Percentiles rank a stretch among this genome's conserved stretches.
Conservation (phyloP, 2,113 vertebrate species). For the Micronycteris hirsuta region DNA sequence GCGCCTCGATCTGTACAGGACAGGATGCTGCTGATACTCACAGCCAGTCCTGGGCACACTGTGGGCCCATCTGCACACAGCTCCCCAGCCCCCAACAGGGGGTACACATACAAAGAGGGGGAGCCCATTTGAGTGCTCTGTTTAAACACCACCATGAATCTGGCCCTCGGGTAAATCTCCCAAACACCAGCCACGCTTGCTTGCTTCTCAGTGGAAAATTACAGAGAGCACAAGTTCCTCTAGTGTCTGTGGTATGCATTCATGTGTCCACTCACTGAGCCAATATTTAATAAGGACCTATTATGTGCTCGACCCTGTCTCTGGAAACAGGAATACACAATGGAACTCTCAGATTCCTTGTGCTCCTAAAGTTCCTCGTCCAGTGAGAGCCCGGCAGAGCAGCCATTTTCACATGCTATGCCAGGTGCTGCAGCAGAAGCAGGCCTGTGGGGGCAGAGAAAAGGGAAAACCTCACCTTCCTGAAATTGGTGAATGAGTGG, state of each 20-base stretch:
- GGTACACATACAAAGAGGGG: neutral
- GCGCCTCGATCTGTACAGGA: neutral
- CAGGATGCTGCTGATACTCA: neutral
- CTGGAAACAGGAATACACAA: neutral
- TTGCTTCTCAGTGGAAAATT: neutral
- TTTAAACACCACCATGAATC: neutral
- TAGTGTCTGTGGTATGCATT: neutral
- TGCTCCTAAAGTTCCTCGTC: neutral
- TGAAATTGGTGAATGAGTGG: neutral
- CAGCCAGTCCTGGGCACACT: fast-evolving
- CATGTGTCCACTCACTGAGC: neutral
- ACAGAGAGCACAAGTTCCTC: neutral
- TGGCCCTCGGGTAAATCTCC: neutral
- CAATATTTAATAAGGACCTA: neutral
- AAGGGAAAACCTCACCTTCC: neutral
- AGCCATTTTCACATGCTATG: neutral
- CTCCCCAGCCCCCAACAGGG: neutral
- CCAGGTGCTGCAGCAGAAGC: fast-evolving
- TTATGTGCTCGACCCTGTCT: neutral
- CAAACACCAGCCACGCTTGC: neutral
- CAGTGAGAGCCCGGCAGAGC: neutral
- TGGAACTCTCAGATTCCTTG: neutral
- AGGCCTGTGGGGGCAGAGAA: neutral
- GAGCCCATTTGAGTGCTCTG: fast-evolving
- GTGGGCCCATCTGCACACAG: fast-evolving